Base-by-base conservation (phyloP, 2,113 vertebrate species). In the Cochlearius cochlearius region DNA sequence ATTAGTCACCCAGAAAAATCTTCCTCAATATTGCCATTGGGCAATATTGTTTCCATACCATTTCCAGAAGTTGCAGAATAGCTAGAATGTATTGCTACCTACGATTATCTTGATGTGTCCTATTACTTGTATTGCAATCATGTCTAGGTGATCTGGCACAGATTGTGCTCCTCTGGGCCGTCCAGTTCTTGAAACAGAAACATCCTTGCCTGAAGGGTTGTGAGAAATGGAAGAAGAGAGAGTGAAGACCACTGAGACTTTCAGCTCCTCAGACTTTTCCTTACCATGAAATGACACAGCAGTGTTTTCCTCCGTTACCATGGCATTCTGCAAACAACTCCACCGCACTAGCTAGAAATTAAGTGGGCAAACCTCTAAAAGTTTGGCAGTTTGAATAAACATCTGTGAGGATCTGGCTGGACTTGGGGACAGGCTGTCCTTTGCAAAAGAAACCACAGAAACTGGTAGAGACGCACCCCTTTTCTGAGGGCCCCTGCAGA, bases 371-470 rank as follows among this genome's bases (percentile, higher is more conserved):
- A 94, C 63, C 72, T 94, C 64, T 67, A 29, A 25, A 63, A 86
- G 72, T 81, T 56, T 94, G 92, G 94, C 83, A 95, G 94, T 85
- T 81, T 75, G 83, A 93, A 91, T 59, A 94, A 94, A 97, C 1
- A 62, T 89, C 95, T 97, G 91, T 1, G 11, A 90, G 36, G 68
- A 84, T 47, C 79, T 91, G 91, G 38, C 86, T 95, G 69, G 77
- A 64, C 76, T 38, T 75, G 45, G 30, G 76, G 88, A 95, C 94
- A 92, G 53, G 9, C 73, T 94, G 72, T 94, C 60, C 80, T 91
- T 82, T 96, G 69, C 56, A 82, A 89, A 87, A 89, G 52, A 94
- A 92, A 89, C 79, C 96, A 94, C 92, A 92, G 69, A 91, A 89
- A 75, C 4, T 45, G 39, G 43, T 75, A 56, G 45, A 87, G 43